Evolutionary conservation across 2,888 invertebrate species (phyloP).

Genomic region (Nomada hirtipes): DNA sequence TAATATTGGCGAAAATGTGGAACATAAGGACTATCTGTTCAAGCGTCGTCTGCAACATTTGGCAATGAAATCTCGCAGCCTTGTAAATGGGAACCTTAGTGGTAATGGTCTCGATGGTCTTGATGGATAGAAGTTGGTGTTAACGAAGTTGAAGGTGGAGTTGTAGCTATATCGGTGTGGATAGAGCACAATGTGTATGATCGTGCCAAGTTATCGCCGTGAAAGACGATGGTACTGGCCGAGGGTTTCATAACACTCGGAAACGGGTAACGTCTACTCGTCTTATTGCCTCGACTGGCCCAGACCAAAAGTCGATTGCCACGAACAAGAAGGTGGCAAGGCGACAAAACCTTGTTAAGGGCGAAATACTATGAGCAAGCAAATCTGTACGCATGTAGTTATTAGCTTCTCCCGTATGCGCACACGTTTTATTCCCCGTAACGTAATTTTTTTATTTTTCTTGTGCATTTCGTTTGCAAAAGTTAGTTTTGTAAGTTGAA

Average conservation of each 20-base stretch:
- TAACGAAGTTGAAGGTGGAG: conserved; percentile 38
- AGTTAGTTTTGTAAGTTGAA: background rate
- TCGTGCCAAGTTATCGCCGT: conserved; percentile 52
- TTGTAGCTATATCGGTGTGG: conserved; percentile 27
- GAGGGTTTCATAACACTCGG: conserved; percentile 80
- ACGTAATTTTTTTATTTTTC: too few relatives aligned
- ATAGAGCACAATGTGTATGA: conserved; percentile 36
- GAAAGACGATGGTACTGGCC: conserved; percentile 48
- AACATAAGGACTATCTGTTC: conserved; percentile 11
- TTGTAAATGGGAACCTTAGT: conserved; percentile 11
- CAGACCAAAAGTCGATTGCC: conserved; percentile 71
- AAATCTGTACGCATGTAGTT: too few relatives aligned
- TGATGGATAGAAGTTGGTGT: conserved; percentile 62
- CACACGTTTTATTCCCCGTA: background rate
- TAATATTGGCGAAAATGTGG: background rate
- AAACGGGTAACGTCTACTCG: conserved; percentile 78
- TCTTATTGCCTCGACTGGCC: conserved; percentile 76
- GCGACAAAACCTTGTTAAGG: too few relatives aligned
- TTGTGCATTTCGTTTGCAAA: too few relatives aligned
- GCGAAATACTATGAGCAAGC: too few relatives aligned
- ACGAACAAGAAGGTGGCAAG: conserved; percentile 1
- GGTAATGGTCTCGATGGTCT: conserved; percentile 42
- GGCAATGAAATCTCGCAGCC: conserved; percentile 25
- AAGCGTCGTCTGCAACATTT: conserved; percentile 45
- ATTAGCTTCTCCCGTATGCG: too few relatives aligned